phyloP scores from a whole-genome alignment of 35 echinoderm and acorn worm species.

The Lytechinus variegatus region DNA sequence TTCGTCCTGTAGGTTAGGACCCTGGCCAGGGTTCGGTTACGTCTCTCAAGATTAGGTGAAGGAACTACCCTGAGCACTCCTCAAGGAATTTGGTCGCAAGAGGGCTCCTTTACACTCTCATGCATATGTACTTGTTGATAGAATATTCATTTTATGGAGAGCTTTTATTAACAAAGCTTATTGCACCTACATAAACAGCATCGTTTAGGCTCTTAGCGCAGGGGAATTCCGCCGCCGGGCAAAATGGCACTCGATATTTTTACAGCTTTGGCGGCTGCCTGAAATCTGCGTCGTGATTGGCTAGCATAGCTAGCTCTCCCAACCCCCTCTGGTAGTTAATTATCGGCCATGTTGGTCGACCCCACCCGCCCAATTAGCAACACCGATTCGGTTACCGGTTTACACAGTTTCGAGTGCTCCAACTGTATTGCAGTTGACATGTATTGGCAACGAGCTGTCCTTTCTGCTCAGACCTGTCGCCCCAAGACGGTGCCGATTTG shows the following conservation, averaged over 20 bases:
- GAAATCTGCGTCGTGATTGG: constrained; percentile 58
- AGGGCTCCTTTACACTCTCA: constrained; percentile 36
- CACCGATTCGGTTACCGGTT: constrained; percentile 66
- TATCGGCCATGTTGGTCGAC: constrained; percentile 67
- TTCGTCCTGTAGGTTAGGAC: constrained; percentile 19
- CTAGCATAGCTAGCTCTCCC: constrained; percentile 43
- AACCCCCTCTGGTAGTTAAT: constrained; percentile 74
- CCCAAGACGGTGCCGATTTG: constrained; percentile 51
- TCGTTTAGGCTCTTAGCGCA: constrained; percentile 60
- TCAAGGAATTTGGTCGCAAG: constrained; percentile 36
- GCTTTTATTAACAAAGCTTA: constrained; percentile 72
- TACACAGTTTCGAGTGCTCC: constrained; percentile 56
- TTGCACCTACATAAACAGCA: constrained; percentile 76
- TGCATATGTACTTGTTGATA: constrained; percentile 69
- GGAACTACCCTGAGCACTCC: constrained; percentile 20
- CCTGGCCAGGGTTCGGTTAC: constrained; percentile 32
- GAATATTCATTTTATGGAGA: constrained; percentile 63
- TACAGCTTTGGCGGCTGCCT: constrained; percentile 67
- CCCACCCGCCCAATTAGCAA: constrained; percentile 73
- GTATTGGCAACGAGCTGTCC: constrained; percentile 53
- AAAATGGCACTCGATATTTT: constrained; percentile 69
- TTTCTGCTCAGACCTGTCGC: constrained; percentile 39
- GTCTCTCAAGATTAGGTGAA: constrained; percentile 13
- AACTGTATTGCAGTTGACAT: constrained; percentile 53
- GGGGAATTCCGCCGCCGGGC: constrained; percentile 68